Conservation (phyloP, 1,140 invertebrate species). For the Metopolophium dirhodum region DNA sequence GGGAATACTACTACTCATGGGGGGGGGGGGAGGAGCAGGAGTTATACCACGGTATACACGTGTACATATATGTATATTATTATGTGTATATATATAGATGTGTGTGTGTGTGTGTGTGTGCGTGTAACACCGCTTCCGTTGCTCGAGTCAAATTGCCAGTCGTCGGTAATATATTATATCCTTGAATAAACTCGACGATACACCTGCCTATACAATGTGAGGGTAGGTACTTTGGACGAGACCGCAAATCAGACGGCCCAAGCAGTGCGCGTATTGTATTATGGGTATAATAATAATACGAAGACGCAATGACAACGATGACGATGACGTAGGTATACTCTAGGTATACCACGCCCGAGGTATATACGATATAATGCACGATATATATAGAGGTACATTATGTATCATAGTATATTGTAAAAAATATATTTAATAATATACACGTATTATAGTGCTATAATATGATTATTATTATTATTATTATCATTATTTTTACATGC, state of each 20-base stretch:
- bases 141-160: constrained; percentile 34
- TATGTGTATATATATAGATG: neutral
- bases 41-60: neutral
- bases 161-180: constrained; percentile 28
- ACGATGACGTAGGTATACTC: neutral
- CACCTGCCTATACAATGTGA: neutral
- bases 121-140: neutral
- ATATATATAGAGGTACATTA: neutral
- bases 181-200: constrained; percentile 14
- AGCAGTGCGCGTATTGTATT: neutral
- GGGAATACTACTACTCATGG: neutral
- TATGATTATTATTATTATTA: neutral
- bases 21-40: neutral
- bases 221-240: constrained; percentile 2
- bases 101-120: neutral
- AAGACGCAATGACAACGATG: neutral
- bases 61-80: neutral
- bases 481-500: neutral
- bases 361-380: neutral
- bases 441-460: neutral
- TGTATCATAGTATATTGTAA: neutral
- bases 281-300: neutral
- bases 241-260: neutral
- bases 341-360: neutral
- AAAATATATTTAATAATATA: too few relatives aligned